Evolutionary conservation across 2,113 vertebrate genomes (phyloP).

Genomic region (Neodon shergylaensis): DNA sequence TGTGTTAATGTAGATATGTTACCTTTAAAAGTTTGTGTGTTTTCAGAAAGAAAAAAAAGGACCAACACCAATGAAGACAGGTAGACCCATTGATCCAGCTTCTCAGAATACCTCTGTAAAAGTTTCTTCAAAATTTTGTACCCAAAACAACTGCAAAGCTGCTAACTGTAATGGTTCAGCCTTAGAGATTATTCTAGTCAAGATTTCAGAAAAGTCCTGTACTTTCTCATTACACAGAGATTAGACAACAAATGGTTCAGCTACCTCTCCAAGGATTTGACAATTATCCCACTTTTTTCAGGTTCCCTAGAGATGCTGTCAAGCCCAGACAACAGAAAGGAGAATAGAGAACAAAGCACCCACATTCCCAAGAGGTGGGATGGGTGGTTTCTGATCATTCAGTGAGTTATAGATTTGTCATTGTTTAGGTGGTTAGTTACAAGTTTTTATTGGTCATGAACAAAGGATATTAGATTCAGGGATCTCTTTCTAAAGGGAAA

Average conservation of each 20-base stretch:
- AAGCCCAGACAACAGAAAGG: neutral
- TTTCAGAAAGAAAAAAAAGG: neutral
- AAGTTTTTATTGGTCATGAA: neutral
- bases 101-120: neutral
- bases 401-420: neutral
- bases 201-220: neutral
- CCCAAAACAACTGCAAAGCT: neutral
- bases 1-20: neutral
- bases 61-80: neutral
- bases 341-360: neutral
- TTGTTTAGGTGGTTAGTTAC: neutral
- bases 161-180: neutral
- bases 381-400: neutral
- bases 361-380: neutral
- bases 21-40: neutral
- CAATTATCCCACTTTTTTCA: neutral
- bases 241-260: neutral
- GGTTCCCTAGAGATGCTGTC: neutral
- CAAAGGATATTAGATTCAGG: neutral
- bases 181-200: neutral
- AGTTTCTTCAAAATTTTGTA: neutral
- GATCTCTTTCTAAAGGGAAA: neutral
- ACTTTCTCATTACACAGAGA: neutral
- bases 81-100: neutral
- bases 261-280: neutral